These are phyloP conservation scores for Hyperoodon ampullatus DNA, from an alignment of 2,113 vertebrate genomes.

Conservation along the genomic window DNA sequence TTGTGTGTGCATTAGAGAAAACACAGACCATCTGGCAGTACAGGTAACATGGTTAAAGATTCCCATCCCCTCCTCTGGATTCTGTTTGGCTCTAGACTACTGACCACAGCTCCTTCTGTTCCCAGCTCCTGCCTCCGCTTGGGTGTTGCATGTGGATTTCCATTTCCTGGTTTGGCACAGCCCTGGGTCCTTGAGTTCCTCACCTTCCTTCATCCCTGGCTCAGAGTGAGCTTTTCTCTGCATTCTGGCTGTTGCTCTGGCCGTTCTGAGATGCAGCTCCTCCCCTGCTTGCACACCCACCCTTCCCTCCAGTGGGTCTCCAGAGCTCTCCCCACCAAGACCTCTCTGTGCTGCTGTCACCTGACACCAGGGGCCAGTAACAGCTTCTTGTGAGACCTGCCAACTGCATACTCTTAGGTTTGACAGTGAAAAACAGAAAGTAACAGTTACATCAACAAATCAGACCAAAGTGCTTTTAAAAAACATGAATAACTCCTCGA, in stretches of 20 bases:
- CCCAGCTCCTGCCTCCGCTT: not conserved
- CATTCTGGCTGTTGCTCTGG: not conserved
- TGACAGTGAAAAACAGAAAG: not conserved
- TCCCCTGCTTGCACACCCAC: too few relatives aligned
- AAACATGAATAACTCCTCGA: slow-evolving; percentile 16
- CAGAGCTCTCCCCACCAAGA: not conserved
- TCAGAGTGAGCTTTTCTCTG: not conserved
- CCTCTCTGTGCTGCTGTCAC: not conserved
- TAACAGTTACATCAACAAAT: not conserved
- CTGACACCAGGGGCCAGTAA: not conserved
- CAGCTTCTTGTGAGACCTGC: not conserved
- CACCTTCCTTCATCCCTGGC: not conserved
- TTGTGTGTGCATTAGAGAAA: not conserved
- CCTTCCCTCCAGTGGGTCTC: not conserved
- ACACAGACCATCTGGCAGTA: fast-evolving
- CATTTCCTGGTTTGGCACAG: not conserved
- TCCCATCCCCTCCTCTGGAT: not conserved
- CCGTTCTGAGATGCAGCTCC: not conserved
- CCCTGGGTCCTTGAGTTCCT: not conserved
- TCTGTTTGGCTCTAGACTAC: not conserved
- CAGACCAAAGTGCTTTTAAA: not conserved
- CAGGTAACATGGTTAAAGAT: not conserved
- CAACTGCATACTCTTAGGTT: not conserved
- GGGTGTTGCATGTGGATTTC: not conserved
- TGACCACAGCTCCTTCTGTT: not conserved